Percentiles rank a stretch among this genome's conserved stretches.
phyloP scores from a whole-genome alignment of 2,888 invertebrate species.

The Hirtodrosophila alboralis region DNA sequence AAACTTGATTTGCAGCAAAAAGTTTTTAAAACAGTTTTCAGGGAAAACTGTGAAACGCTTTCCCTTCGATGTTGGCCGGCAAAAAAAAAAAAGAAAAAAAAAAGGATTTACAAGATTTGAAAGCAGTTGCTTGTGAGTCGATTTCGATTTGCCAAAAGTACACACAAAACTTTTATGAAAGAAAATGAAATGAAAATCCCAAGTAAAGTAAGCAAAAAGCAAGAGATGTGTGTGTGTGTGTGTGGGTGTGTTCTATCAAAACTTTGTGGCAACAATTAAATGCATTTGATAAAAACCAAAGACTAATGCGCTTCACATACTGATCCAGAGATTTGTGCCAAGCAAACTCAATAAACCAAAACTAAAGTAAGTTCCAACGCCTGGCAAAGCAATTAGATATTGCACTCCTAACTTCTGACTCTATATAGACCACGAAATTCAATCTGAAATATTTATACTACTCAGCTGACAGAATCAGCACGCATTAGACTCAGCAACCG shows the following conservation, averaged over 20 bases:
- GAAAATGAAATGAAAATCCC: conserved; percentile 72
- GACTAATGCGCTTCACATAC: conserved; percentile 30
- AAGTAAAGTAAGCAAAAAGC: conserved; percentile 40
- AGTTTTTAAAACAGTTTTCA: conserved; percentile 63
- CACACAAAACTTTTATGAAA: conserved; percentile 70
- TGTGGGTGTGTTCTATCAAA: conserved; percentile 5
- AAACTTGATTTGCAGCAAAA: conserved; percentile 52
- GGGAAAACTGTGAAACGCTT: conserved; percentile 54
- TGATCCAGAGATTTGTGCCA: conserved; percentile 35
- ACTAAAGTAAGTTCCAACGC: conserved; percentile 17
- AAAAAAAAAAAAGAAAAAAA: conserved; percentile 1
- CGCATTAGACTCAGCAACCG: conserved; percentile 33
- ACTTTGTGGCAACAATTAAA: conserved; percentile 72
- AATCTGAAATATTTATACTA: conserved; percentile 39
- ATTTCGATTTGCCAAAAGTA: conserved; percentile 74
- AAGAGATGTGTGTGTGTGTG: conserved; percentile 13
- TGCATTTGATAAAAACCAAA: conserved; percentile 49
- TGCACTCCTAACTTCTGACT: conserved; percentile 23
- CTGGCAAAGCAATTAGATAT: conserved; percentile 41
- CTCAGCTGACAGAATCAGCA: conserved; percentile 6
- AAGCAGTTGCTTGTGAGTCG: conserved; percentile 47
- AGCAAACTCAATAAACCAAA: conserved; percentile 2
- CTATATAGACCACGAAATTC: conserved; percentile 3
- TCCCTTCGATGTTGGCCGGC: conserved; percentile 47
- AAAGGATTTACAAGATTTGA: conserved; percentile 62